These are phyloP conservation scores for Agapornis roseicollis DNA, from an alignment of 2,113 vertebrate species.

Conservation along the genomic window DNA sequence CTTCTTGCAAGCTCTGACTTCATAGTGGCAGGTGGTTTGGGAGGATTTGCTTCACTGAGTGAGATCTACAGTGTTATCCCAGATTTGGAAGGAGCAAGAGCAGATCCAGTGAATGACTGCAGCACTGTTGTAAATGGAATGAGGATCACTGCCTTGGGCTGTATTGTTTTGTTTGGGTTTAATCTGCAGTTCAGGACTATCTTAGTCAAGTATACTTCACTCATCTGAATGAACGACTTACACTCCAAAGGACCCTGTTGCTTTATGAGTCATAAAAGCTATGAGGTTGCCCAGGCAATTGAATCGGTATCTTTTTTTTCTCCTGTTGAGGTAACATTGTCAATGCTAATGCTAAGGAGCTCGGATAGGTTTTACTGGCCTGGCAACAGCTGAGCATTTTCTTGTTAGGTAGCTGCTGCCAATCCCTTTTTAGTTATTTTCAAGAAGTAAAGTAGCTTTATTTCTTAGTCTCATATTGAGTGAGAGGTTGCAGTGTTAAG, in stretches of 20 bases:
- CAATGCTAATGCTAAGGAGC: conserved; percentile 1
- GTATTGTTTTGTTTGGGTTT: background rate
- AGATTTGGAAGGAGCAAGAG: background rate
- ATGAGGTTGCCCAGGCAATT: conserved; percentile 40
- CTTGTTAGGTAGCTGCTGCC: conserved; percentile 33
- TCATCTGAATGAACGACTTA: background rate
- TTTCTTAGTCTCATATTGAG: conserved; percentile 55
- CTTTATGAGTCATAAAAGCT: background rate
- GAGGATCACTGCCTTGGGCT: background rate
- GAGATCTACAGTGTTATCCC: background rate
- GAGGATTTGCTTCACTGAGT: background rate
- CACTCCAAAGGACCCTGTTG: background rate
- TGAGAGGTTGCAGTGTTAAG: conserved; percentile 70
- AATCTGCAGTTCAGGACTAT: background rate
- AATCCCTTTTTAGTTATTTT: conserved; percentile 48
- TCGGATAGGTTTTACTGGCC: conserved; percentile 18
- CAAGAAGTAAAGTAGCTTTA: conserved; percentile 64
- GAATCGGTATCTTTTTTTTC: conserved; percentile 13
- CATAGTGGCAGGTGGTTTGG: background rate
- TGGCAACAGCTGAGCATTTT: conserved; percentile 44
- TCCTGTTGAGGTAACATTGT: conserved; percentile 16
- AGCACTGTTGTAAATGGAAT: background rate
- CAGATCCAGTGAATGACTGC: background rate
- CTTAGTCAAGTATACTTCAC: background rate
- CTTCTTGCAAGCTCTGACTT: background rate